Conservation (phyloP, 2,797 vertebrate species). For the Bothrops alternatus region DNA sequence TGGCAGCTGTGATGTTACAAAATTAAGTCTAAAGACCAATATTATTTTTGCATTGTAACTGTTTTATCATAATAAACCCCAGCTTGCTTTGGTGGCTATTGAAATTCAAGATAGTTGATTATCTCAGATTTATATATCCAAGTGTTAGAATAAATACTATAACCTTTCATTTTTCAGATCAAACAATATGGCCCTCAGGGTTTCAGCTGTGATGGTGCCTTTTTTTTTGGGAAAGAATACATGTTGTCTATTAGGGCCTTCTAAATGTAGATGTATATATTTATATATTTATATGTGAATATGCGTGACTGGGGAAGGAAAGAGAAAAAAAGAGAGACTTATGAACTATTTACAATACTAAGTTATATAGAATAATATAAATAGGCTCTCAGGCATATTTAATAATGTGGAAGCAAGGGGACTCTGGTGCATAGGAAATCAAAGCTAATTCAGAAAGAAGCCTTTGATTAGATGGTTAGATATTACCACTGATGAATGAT, state of each 20-base stretch:
- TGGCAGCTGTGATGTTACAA: neutral
- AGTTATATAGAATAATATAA: neutral
- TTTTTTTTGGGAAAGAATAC: neutral
- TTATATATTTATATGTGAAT: neutral
- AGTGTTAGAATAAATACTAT: neutral
- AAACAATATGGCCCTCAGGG: neutral
- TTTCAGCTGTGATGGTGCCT: neutral
- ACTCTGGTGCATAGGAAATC: neutral
- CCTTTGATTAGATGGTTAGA: neutral
- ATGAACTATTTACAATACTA: neutral
- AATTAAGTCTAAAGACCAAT: neutral
- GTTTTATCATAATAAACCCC: neutral
- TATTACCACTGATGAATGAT: neutral
- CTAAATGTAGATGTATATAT: neutral
- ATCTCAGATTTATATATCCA: rapidly evolving
- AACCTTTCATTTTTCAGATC: neutral
- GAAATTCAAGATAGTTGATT: neutral
- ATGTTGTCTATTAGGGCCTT: neutral
- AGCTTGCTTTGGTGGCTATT: neutral
- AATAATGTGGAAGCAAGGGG: neutral
- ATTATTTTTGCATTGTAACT: neutral
- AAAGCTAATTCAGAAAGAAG: neutral
- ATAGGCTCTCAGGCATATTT: neutral
- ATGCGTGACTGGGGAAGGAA: neutral
- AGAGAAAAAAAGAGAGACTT: neutral